These are phyloP conservation scores for Melitaea cinxia DNA, from an alignment of 1,140 invertebrate genomes.

Conservation along the genomic window DNA sequence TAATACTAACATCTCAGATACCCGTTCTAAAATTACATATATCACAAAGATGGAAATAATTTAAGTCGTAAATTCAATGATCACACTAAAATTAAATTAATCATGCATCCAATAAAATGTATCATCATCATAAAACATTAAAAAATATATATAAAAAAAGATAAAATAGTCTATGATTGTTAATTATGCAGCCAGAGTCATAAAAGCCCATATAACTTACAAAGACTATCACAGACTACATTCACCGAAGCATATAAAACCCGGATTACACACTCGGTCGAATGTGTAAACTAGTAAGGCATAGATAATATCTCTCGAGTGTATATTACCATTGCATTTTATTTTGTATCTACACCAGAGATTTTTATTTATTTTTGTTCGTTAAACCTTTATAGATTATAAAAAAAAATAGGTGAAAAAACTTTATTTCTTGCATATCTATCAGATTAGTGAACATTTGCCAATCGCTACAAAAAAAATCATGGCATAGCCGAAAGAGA, in stretches of 20 bases:
- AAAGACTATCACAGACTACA: conserved; percentile 32
- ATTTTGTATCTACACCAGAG: not conserved
- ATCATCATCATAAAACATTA: not conserved
- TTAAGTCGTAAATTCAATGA: too few species aligned
- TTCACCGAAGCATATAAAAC: conserved; percentile 37
- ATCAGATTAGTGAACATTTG: too few species aligned
- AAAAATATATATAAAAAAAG: not conserved
- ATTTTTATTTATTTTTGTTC: too few species aligned
- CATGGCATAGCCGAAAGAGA: too few species aligned
- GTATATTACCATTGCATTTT: conserved; percentile 1
- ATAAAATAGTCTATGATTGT: not conserved
- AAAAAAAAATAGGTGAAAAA: too few species aligned
- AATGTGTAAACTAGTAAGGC: conserved; percentile 39
- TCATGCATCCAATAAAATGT: not conserved
- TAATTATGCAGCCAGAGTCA: conserved; percentile 13
- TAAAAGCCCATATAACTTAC: conserved; percentile 25
- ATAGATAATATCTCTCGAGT: conserved; percentile 29
- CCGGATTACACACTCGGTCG: conserved; percentile 44
- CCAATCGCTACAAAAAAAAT: too few species aligned
- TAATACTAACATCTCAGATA: too few species aligned
- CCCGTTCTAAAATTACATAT: too few species aligned
- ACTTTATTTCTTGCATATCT: too few species aligned
- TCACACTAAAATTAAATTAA: too few species aligned
- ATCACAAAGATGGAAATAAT: too few species aligned
- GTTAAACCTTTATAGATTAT: too few species aligned